phyloP scores from a whole-genome alignment of 2,888 invertebrate species.

The Scaptomyza reducta region DNA sequence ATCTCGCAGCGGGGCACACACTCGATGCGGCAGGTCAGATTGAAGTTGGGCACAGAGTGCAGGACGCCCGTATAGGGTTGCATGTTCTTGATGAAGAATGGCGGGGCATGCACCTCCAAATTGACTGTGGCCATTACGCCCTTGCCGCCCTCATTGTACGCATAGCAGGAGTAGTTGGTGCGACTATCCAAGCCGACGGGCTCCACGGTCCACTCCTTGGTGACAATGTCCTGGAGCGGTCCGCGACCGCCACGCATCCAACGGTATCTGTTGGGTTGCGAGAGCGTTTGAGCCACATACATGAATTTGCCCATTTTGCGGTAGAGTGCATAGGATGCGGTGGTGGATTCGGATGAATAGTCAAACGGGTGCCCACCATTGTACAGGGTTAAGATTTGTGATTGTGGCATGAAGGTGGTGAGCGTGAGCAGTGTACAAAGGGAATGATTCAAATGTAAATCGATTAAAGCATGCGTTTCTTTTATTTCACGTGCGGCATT shows the following conservation, averaged over 20 bases:
- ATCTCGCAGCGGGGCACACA: constrained; percentile 94
- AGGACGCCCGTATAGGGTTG: constrained; percentile 92
- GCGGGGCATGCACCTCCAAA: constrained; percentile 92
- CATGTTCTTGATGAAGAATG: constrained; percentile 93
- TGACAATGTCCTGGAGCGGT: constrained; percentile 89
- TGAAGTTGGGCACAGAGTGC: constrained; percentile 90
- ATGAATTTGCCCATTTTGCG: constrained; percentile 83
- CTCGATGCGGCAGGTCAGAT: constrained; percentile 94
- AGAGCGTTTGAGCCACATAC: constrained; percentile 79
- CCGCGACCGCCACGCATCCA: constrained; percentile 92
- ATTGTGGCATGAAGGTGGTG: constrained; percentile 81
- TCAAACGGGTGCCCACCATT: constrained; percentile 58
- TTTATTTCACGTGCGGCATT: constrained; percentile 64
- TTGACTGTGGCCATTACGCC: constrained; percentile 88
- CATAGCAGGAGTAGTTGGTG: constrained; percentile 95
- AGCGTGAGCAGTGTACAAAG: constrained; percentile 82
- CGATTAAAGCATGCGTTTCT: constrained; percentile 82
- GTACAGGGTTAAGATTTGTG: constrained; percentile 81
- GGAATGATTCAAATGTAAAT: constrained; percentile 81
- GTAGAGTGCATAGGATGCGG: constrained; percentile 67
- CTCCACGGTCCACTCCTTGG: constrained; percentile 91
- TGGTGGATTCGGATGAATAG: constrained; percentile 44
- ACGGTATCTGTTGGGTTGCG: constrained; percentile 86
- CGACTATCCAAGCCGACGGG: constrained; percentile 93
- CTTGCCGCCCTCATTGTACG: constrained; percentile 93